phyloP scores from a whole-genome alignment of 2,888 invertebrate genomes.

The Tigriopus californicus region DNA sequence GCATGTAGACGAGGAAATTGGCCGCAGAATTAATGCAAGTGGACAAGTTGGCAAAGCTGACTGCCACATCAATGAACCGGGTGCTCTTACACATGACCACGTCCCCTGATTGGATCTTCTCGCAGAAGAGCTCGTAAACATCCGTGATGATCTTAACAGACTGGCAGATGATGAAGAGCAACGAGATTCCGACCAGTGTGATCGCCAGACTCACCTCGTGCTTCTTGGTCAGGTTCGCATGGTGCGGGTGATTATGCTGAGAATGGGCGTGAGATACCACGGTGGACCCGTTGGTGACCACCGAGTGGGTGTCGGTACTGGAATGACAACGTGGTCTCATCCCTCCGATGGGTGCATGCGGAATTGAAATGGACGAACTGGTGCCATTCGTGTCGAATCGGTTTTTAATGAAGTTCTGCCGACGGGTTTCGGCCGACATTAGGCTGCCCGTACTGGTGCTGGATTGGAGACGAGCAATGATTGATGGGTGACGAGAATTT shows the following conservation, averaged over 20 bases:
- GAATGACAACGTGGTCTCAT: no score
- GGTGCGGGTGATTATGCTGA: no score
- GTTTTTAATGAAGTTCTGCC: no score
- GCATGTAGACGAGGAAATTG: conserved; percentile 9
- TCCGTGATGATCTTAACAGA: conserved; percentile 12
- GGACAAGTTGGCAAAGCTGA: conserved; percentile 1
- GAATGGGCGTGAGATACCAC: no score
- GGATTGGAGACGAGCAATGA: background rate
- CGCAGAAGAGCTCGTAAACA: conserved; percentile 11
- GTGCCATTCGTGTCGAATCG: no score
- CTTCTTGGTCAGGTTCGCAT: background rate
- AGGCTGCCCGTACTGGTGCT: no score
- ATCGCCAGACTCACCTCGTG: conserved; percentile 6
- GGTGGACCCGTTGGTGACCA: no score
- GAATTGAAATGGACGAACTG: no score
- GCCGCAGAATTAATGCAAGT: conserved; percentile 9
- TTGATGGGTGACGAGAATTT: background rate
- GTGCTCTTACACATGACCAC: no score
- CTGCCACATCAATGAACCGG: background rate
- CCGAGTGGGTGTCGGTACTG: no score
- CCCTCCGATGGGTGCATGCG: no score
- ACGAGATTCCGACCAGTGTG: conserved; percentile 7
- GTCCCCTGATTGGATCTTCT: background rate
- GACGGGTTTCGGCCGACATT: no score
- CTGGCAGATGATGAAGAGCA: conserved; percentile 13